phyloP scores from a whole-genome alignment of 1,140 invertebrate genomes.

The Micrasema minimum region DNA sequence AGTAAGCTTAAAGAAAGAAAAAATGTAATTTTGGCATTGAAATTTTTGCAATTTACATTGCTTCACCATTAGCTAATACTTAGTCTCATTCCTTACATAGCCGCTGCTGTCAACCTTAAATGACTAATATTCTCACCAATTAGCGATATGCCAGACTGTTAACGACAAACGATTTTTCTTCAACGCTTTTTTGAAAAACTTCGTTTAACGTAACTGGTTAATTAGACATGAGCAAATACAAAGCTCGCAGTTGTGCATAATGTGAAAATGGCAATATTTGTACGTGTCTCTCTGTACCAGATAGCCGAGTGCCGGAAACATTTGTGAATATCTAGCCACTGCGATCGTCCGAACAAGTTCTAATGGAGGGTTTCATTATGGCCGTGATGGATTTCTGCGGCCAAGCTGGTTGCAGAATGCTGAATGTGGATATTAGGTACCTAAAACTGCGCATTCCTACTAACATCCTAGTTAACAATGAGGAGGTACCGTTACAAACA shows the following conservation, averaged over 20 bases:
- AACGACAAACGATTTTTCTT: slow-evolving; percentile 1
- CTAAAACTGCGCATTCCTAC: no score
- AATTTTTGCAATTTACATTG: not conserved
- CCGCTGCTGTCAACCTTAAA: not conserved
- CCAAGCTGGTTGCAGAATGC: slow-evolving; percentile 7
- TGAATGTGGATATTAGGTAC: not conserved
- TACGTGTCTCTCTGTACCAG: slow-evolving; percentile 22
- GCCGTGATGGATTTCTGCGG: slow-evolving; percentile 29
- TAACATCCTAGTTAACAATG: no score
- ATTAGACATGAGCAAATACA: not conserved
- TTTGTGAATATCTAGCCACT: not conserved
- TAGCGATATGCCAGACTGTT: not conserved
- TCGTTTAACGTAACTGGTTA: slow-evolving; percentile 12
- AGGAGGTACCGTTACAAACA: no score
- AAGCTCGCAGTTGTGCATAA: slow-evolving; percentile 6
- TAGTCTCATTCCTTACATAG: not conserved
- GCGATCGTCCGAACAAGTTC: slow-evolving; percentile 25
- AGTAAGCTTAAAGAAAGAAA: no score
- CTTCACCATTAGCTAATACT: slow-evolving; percentile 1
- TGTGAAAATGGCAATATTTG: slow-evolving; percentile 26
- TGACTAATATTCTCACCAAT: slow-evolving; percentile 11
- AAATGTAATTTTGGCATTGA: no score
- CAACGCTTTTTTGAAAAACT: slow-evolving; percentile 1
- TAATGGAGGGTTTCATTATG: slow-evolving; percentile 31
- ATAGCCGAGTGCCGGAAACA: slow-evolving; percentile 32